Base-by-base conservation (phyloP, 2,888 invertebrate species). In the Drosophila sordidula region DNA sequence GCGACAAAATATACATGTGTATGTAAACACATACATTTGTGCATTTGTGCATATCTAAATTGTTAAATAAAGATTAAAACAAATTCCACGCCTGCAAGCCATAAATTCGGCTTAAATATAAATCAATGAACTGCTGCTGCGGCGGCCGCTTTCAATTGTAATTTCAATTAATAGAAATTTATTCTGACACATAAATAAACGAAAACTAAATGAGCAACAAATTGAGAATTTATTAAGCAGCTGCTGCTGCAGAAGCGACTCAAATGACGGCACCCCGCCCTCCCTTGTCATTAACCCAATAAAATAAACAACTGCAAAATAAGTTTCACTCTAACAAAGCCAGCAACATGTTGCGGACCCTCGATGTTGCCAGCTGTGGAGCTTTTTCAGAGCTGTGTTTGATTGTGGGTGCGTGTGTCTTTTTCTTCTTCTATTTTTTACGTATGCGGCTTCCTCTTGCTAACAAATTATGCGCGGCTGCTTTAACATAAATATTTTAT, bases 141-240 rank as follows among this genome's bases (percentile, higher is more conserved):
- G 41, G 51, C 32, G 18, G 44, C 36, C 57, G 66, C 44, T 36
- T 55, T 62, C 83, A 79, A 81, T 81, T 81, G 82, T 67, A 78
- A 64, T 63, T 69, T 73, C 68, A 87, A 78, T 82, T 87, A 67
- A 85, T 78, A 81, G 75, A 75, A 85, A 86, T 80, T 80, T 82
- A 73, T 63, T 49, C 64, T 57, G 70, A 62, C 78, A 75, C 78
- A 87, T 72, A 78, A 78, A 84, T 78, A 72, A 75, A 49, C 50
- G 12, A 68, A 70, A 74, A 54, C 55, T 32, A 66, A 75, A 68
- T 67, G 41, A 64, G 54, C 71, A 78, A 54, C 68, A 78, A 77
- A 75, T 75, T 78, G 78, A 61, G 74, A 75, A 74, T 75, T 75
- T 78, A 75, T 75, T 75, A 75, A 68, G 47, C 67, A 45, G 50